phyloP scores from a whole-genome alignment of 2,888 invertebrate species.

The Stictocephala bisonia region DNA sequence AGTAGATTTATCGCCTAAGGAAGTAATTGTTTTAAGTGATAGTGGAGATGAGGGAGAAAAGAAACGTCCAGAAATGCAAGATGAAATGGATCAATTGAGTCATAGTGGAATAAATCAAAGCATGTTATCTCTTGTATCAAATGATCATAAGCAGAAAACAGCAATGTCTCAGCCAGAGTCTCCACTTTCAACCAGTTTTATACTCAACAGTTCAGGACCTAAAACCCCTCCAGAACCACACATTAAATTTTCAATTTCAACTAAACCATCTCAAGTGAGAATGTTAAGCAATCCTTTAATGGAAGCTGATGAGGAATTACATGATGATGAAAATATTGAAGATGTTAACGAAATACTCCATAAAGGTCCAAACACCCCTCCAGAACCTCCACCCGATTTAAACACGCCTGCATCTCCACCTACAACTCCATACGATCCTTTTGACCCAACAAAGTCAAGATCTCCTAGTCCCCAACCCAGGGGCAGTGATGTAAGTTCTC shows the following conservation, averaged over 20 bases:
- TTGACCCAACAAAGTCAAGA: conserved; percentile 88
- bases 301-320: conserved; percentile 65
- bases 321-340: conserved; percentile 59
- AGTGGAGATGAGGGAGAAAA: conserved; percentile 64
- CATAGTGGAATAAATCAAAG: conserved; percentile 46
- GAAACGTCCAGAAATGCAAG: conserved; percentile 42
- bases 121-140: conserved; percentile 38
- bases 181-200: conserved; percentile 56
- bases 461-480: conserved; percentile 65
- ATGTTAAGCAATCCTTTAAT: conserved; percentile 71
- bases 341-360: conserved; percentile 63
- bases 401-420: conserved; percentile 67
- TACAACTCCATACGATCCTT: conserved; percentile 87
- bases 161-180: conserved; percentile 57
- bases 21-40: conserved; percentile 86
- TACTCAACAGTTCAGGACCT: conserved; percentile 70
- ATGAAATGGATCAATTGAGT: conserved; percentile 45
- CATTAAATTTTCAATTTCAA: conserved; percentile 72
- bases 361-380: conserved; percentile 79
- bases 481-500: conserved; percentile 31
- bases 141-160: conserved; percentile 40
- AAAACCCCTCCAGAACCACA: conserved; percentile 82
- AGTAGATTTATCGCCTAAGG: conserved; percentile 81
- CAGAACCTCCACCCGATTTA: conserved; percentile 69
- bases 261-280: conserved; percentile 68